These are phyloP conservation scores for Aplodontia rufa DNA, from an alignment of 2,113 vertebrate genomes.

Conservation along the genomic window DNA sequence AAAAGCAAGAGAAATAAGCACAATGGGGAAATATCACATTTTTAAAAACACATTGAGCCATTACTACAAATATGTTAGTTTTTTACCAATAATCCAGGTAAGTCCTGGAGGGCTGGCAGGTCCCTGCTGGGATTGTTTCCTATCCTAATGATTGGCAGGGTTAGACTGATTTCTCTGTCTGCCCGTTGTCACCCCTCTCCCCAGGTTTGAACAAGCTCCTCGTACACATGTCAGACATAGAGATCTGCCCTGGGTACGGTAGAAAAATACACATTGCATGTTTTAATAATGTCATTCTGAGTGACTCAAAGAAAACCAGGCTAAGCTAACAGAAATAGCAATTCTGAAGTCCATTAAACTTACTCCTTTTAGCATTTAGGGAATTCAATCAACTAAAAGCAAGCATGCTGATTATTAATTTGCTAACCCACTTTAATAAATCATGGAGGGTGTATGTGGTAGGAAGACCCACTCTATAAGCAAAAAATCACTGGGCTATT, in stretches of 20 bases:
- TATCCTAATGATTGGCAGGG: neutral
- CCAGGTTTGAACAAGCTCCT: neutral
- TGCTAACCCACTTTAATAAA: neutral
- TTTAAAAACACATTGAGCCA: neutral
- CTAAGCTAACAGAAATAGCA: neutral
- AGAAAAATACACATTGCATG: neutral
- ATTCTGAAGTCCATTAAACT: neutral
- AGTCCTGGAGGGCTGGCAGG: neutral
- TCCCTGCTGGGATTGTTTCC: neutral
- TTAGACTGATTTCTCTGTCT: neutral
- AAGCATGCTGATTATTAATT: neutral
- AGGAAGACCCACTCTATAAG: no score
- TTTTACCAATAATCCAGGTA: neutral
- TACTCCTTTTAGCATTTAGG: neutral
- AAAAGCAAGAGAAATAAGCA: neutral
- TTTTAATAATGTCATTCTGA: neutral
- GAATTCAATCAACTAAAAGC: neutral
- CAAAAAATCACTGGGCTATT: neutral
- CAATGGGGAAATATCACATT: neutral
- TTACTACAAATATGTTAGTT: neutral
- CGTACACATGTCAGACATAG: neutral
- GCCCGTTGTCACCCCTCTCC: neutral
- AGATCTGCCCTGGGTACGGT: neutral
- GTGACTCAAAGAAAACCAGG: neutral
- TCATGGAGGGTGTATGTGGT: neutral